These are phyloP conservation scores for Drosophila sucinea DNA, from an alignment of 1,140 invertebrate species.

Conservation along the genomic window DNA sequence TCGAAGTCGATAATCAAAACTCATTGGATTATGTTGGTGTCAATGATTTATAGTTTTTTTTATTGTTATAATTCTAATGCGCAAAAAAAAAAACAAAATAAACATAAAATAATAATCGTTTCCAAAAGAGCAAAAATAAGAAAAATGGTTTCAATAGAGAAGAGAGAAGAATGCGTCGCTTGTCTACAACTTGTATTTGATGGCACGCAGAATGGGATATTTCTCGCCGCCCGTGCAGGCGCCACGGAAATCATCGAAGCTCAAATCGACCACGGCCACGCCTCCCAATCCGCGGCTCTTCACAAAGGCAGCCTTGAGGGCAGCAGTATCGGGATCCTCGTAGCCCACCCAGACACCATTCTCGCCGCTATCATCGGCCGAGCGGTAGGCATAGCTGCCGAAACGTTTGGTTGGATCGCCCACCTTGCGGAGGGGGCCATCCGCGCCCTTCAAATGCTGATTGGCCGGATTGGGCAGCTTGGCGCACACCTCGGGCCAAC, in stretches of 20 bases:
- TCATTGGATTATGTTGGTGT: conserved; percentile 2
- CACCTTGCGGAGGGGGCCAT: conserved; percentile 87
- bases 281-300: conserved; percentile 90
- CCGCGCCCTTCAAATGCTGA: conserved; percentile 85
- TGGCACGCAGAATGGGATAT: conserved; percentile 88
- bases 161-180: too few relatives aligned
- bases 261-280: conserved; percentile 91
- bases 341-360: conserved; percentile 94
- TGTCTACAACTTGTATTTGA: conserved; percentile 85
- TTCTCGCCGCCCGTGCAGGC: conserved; percentile 89
- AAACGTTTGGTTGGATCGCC: conserved; percentile 90
- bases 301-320: conserved; percentile 91
- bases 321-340: conserved; percentile 93
- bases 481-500: conserved; percentile 92
- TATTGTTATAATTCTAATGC: conserved; percentile 8
- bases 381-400: conserved; percentile 89
- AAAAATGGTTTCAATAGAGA: neutral
- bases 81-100: neutral
- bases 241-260: conserved; percentile 92
- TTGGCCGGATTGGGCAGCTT: conserved; percentile 88
- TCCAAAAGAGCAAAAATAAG: conserved; percentile 5
- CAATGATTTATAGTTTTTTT: conserved; percentile 22
- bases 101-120: neutral
- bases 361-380: conserved; percentile 87
- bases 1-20: too few relatives aligned